Evolutionary conservation across 2,888 invertebrate genomes (phyloP).

Genomic region (Hypsopygia costalis): DNA sequence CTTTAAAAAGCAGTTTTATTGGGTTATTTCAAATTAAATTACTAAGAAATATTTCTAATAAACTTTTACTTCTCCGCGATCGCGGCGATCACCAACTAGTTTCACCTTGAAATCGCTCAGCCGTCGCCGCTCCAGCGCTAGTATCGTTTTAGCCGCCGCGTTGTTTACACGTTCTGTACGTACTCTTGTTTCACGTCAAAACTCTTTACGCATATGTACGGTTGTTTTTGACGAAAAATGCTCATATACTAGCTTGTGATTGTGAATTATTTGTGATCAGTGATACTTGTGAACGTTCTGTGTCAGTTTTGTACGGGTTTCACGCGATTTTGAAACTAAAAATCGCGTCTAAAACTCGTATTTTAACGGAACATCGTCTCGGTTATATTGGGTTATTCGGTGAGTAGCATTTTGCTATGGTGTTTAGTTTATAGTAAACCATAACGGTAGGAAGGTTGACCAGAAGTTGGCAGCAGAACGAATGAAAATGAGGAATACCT

Average conservation of each 20-base stretch:
- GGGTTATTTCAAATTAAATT: no score
- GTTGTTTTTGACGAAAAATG: constrained; percentile 44
- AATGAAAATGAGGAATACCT: constrained; percentile 1
- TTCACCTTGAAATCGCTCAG: constrained; percentile 27
- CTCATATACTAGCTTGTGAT: constrained; percentile 36
- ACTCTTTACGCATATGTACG: constrained; percentile 61
- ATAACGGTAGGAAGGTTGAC: constrained; percentile 32
- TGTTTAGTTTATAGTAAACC: constrained; percentile 46
- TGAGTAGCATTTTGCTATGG: constrained; percentile 61
- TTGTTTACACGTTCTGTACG: constrained; percentile 15
- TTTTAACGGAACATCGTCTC: constrained; percentile 56
- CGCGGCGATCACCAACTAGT: constrained; percentile 26
- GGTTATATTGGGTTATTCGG: constrained; percentile 58
- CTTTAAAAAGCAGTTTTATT: no score
- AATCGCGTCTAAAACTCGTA: constrained; percentile 63
- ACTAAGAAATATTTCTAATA: no score
- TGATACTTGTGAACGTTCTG: constrained; percentile 38
- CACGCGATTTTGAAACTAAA: constrained; percentile 54
- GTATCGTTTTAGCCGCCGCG: constrained; percentile 42
- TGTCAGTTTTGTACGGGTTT: constrained; percentile 44
- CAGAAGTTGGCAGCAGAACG: constrained; percentile 2
- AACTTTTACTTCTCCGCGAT: no score
- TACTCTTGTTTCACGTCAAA: constrained; percentile 34
- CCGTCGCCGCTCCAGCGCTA: constrained; percentile 38
- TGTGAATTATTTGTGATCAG: constrained; percentile 51